Percentiles rank a stretch among this genome's conserved stretches.
These are phyloP conservation scores for Pissodes strobi DNA, from an alignment of 1,140 invertebrate species.

Conservation along the genomic window DNA sequence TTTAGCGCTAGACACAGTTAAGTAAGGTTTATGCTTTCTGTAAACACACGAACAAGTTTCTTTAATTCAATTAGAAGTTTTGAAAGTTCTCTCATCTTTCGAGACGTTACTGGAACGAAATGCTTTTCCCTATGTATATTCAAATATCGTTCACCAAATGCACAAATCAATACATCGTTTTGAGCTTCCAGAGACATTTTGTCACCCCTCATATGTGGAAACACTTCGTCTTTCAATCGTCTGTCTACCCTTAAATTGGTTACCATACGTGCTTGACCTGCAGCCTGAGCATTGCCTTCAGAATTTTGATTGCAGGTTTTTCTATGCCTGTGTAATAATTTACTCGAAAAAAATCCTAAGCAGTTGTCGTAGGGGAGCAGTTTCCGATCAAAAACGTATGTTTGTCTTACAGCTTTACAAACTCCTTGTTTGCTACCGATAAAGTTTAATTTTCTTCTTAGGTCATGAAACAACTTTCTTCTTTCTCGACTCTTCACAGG, in stretches of 20 bases:
- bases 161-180: constrained; percentile 46
- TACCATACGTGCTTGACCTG: constrained; percentile 19
- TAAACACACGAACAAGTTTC: constrained; percentile 35
- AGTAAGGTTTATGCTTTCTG: constrained; percentile 2
- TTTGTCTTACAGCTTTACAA: constrained; percentile 3
- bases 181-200: constrained; percentile 39
- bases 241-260: constrained; percentile 9
- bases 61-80: constrained; percentile 45
- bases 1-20: constrained; percentile 14
- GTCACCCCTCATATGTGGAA: constrained; percentile 35
- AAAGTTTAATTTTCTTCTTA: constrained; percentile 20
- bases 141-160: constrained; percentile 45
- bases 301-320: constrained; percentile 3
- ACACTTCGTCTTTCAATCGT: constrained; percentile 28
- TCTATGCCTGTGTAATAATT: constrained; percentile 24
- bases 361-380: constrained; percentile 14
- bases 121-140: constrained; percentile 48
- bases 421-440: not conserved
- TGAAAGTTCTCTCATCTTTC: constrained; percentile 48
- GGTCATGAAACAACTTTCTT: too few relatives aligned
- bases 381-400: not conserved
- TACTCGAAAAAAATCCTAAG: constrained; percentile 9
- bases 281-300: not conserved
- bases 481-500: too few relatives aligned
- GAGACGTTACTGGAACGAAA: constrained; percentile 42